These are phyloP conservation scores for Altica lythri DNA, from an alignment of 2,888 invertebrate genomes.

Conservation along the genomic window DNA sequence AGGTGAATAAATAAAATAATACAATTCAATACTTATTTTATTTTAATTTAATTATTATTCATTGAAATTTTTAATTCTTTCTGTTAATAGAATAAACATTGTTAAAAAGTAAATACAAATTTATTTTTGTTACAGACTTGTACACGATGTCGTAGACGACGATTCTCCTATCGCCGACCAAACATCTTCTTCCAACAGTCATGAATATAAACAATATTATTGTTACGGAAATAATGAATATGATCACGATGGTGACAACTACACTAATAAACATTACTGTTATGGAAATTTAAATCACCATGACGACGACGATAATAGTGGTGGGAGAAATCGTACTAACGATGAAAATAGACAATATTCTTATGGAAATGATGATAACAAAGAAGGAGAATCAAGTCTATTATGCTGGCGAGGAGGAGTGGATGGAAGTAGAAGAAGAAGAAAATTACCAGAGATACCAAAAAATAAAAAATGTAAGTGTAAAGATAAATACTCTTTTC, in stretches of 20 bases:
- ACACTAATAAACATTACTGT: too few relatives aligned
- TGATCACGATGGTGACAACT: too few relatives aligned
- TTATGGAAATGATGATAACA: too few relatives aligned
- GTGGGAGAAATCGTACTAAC: too few relatives aligned
- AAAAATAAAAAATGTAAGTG: slow-evolving; percentile 83
- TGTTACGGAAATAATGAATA: slow-evolving; percentile 43
- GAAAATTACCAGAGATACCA: slow-evolving; percentile 88
- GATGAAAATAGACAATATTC: too few relatives aligned
- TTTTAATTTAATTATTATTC: not conserved
- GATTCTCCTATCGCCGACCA: too few relatives aligned
- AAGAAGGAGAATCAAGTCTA: too few relatives aligned
- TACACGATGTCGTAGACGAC: slow-evolving; percentile 82
- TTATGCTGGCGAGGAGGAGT: too few relatives aligned
- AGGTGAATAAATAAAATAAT: not conserved
- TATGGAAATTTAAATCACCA: too few relatives aligned
- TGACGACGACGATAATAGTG: too few relatives aligned
- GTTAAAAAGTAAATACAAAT: not conserved
- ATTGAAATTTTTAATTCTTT: not conserved
- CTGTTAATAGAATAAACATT: not conserved
- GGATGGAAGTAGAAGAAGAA: slow-evolving; percentile 67
- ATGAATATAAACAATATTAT: slow-evolving; percentile 63
- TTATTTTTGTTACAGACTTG: slow-evolving; percentile 65
- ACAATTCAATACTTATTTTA: not conserved
- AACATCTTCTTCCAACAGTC: slow-evolving; percentile 77
- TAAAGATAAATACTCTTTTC: not conserved